Base-by-base conservation (phyloP, 2,113 vertebrate species). In the Brachirus orientalis region DNA sequence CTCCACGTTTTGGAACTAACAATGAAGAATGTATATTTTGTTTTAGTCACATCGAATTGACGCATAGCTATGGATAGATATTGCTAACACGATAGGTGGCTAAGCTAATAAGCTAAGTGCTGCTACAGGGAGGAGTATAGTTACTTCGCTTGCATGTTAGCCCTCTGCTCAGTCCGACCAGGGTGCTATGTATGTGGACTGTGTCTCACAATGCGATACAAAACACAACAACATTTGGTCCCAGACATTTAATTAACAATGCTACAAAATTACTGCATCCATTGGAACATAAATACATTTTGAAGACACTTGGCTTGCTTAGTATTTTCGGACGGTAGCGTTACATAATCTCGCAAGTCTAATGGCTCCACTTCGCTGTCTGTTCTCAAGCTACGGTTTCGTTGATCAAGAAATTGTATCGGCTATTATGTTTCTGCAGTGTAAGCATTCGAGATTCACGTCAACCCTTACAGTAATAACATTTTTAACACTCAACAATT, bases 271-370 rank as follows among this genome's bases (percentile, higher is more conserved):
- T 0, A 5, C 0, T 11, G 10, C 7, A 4, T 16, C 7, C 4
- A 10, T 10, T 14, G 4, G 5, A 17, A 40, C 8, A 1, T 16
- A 40, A 14, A 68, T 1, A 16, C 2, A 17, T 28, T 36, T n/a
- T 10, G 1, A 36, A 16, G 2, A 8, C n/a, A 20, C 18, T 38
- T 51, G 36, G n/a, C 11, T 56, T 65, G 53, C 58, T 77, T 55
- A 11, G 62, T 77, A 47, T 72, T 65, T 72, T 77, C 22, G 28
- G 10, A 37, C 47, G 52, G 44, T 74, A 62, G 36, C 66, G 84
- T 90, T 91, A 91, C 88, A 92, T 92, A 92, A 92, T 91, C 53
- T 84, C 54, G 59, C 68, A 59, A 85, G 69, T 81, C 66, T 63
- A 88, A 82, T 60, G 80, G 80, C 74, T 79, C 18, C 80, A 59